Base-by-base conservation (phyloP, 2,888 invertebrate genomes). In the Cephalotes varians region DNA sequence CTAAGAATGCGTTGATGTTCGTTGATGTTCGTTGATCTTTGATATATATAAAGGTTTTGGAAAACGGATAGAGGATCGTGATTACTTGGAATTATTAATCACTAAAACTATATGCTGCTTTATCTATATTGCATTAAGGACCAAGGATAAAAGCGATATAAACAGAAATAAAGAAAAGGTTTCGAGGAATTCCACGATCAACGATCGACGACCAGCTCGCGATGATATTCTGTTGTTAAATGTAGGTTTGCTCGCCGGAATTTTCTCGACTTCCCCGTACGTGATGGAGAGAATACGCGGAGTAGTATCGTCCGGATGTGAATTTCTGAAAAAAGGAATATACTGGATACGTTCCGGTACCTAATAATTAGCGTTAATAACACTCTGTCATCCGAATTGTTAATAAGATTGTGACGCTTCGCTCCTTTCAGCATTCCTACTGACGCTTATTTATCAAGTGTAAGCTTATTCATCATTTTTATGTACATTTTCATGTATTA, bases 201-300 rank as follows among this genome's bases (percentile, higher is more conserved):
- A 90, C 71, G 81, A 82, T 69, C 58, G 83, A 76, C 72, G 88
- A 74, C 87, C 88, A 85, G 62, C 77, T 87, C 85, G 77, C 83
- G 81, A 74, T 74, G 85, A 60, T 88, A 86, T 89, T 86, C 90
- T 89, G 83, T 91, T 85, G 96, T 96, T 97, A 97, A 96, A 97
- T 97, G 96, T 96, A 97, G 94, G 97, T 97, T 95, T 97, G 97
- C 96, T 97, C 97, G 95, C 97, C 97, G 95, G 97, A 97, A 95
- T 97, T 97, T 95, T 97, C 97, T 93, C 97, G 96, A 95, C 96
- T 95, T 94, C 96, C 96, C 93, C 96, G 96, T 92, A 96, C 96
- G 93, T 96, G 96, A 94, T 96, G 96, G 93, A 97, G 96, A 94
- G 97, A 97, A 94, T 97, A 97, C 94, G 97, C 97, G 91, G 97